Evolutionary conservation across 1,140 invertebrate species (phyloP), one percentile per base, ranked within the genome.

Genomic region (Phymorhynchus buccinoides): DNA sequence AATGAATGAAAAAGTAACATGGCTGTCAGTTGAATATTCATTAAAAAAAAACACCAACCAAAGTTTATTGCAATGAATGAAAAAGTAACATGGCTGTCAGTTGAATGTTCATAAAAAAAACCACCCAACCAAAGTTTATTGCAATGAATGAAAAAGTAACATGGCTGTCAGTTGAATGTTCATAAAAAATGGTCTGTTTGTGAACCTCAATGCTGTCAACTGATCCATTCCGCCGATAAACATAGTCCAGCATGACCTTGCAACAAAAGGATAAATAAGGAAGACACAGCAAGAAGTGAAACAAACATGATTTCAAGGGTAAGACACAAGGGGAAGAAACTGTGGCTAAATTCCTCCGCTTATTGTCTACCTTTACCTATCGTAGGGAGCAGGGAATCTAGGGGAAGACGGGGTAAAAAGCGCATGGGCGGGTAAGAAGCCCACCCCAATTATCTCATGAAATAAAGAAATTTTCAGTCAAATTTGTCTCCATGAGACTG

Each of bases 181-280:
- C 6, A 9, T 75, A 39, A 18, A 32, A 37, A 75, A 30, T 37
- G 2, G 27, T 44, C 30, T n/a, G 22, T 37, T 39, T 18, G 39
- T 9, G 52, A 41, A 44, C 77, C n/a, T 79, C 77, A 52, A 39
- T 44, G 42, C 52, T 3, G 7, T 44, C 41, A 35, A 22, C 32
- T 12, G 27, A 9, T 79, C 27, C 32, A 27, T 79, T 48, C 12
- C 77, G 30, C 41, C 41, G 39, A 42, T 30, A 39, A 48, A 79
- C 77, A 79, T 32, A 56, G 27, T 56, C 3, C 77, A 79, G 77
- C 77, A 79, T 79, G 22, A 79, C 77, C 77, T 73, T 73, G 12
- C 12, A 73, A 73, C 16, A 73, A 27, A 18, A 62, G n/a, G 7
- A 22, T 6, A 32, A 35, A 73, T 14, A 73, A 32, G n/a, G 22